Percentiles rank a stretch among this genome's conserved stretches.
phyloP scores from a whole-genome alignment of 1,140 invertebrate genomes.

The Drosophila micromelanica region DNA sequence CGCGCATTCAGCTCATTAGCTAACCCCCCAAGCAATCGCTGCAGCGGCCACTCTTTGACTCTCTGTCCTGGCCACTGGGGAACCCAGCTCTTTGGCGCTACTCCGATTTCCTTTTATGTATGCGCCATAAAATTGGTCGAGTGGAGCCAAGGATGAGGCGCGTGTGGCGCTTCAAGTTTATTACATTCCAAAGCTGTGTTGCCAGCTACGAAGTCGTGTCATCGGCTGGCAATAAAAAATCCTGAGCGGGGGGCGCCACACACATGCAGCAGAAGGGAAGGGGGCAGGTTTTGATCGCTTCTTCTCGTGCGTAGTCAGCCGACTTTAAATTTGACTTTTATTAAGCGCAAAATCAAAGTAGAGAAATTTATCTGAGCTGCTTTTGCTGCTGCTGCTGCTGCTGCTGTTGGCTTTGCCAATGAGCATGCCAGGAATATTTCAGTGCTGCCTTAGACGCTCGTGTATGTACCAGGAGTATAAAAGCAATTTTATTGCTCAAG shows the following conservation, averaged over 20 bases:
- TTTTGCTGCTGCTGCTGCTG: conserved; percentile 4
- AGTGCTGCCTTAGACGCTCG: conserved; percentile 31
- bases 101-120: conserved; percentile 75
- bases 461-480: conserved; percentile 50
- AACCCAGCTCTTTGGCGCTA: neutral
- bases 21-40: neutral
- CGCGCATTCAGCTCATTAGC: conserved; percentile 34
- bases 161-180: conserved; percentile 54
- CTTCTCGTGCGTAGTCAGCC: conserved; percentile 68
- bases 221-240: conserved; percentile 49
- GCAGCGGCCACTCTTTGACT: conserved; percentile 25
- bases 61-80: conserved; percentile 2
- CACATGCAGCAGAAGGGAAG: conserved; percentile 22
- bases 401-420: conserved; percentile 23
- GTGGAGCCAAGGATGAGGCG: conserved; percentile 1
- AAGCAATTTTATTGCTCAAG: conserved; percentile 82
- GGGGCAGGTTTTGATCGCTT: neutral
- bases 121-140: conserved; percentile 63
- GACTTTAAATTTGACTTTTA: conserved; percentile 83
- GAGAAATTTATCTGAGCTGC: conserved; percentile 67
- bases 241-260: conserved; percentile 16
- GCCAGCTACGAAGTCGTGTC: conserved; percentile 42
- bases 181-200: conserved; percentile 66
- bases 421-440: conserved; percentile 72
- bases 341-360: conserved; percentile 80